Evolutionary conservation across 2,113 vertebrate species (phyloP), one percentile per base, ranked within the genome.

Genomic region (Castor canadensis): DNA sequence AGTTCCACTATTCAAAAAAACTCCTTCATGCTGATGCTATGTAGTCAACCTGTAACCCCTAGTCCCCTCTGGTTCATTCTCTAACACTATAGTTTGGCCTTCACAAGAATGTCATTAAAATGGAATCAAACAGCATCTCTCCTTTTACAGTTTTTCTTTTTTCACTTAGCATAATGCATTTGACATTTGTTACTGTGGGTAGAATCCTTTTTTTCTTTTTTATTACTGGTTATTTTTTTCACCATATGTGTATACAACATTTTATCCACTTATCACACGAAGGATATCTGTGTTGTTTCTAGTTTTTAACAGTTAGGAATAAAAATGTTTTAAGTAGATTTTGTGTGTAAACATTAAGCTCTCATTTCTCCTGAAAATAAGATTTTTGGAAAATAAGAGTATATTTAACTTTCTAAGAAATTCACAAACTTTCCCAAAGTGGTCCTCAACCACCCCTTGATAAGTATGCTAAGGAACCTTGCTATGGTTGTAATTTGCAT

Each of bases 281-380:
- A 95, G 38, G 35, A 45, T 52, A 94, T 16, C 28, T 88, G 52
- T 5, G 11, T 19, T 83, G 47, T 76, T 94, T 87, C n/a, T 24
- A 52, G 11, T 43, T 89, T 85, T 58, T 83, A 17, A 72, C 45
- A 22, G 82, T 66, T 47, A 90, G 49, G 69, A 94, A 79, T 89
- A 95, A 58, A 52, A 2, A 16, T 87, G 20, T 12, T 87, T 40
- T 54, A 89, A 85, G 76, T 8, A 96, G 17, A 66, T 58, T 89
- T 77, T 82, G 3, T 28, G 4, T 28, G 19, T 54, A 88, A 94
- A 82, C 2, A 3, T n/a, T 28, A 75, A 30, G 15, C 76, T 89
- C 91, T 92, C 35, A 89, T 77, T 88, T 92, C 54, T 93, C 45
- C 38, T 72, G 26, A 89, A 19, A 87, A 90, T 43, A 49, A 26